Evolutionary conservation across 2,888 invertebrate species (phyloP), one percentile per base, ranked within the genome.

Genomic region (Drosophila anomalata): DNA sequence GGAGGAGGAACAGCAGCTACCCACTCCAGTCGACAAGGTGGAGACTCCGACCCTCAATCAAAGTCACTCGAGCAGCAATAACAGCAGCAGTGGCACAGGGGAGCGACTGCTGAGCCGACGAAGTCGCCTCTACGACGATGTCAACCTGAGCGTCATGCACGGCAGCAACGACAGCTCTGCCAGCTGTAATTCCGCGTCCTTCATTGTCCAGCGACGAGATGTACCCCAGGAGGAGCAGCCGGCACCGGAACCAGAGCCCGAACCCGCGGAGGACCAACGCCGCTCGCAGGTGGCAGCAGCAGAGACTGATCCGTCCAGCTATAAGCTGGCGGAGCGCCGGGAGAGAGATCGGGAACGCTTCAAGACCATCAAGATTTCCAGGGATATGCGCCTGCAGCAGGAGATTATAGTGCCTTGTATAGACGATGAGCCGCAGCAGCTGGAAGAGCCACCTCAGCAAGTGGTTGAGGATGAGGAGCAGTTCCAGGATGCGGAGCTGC

Each of bases 331-430:
- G 6, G 89, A 89, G 56, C 89, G 90, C 51, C 90, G 90, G 14
- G 88, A 87, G 54, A 81, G 90, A 14, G 90, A 92, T 83, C 90
- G 91, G 12, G 91, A 92, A 71, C 91, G 92, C 24, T 92, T 92
- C 61, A 92, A 91, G 79, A 92, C 92, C n/a, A 92, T 91, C 60
- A 89, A 91, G 79, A 90, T 92, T 57, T 88, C 89, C 22, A 90
- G 88, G 53, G 85, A 76, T 31, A 85, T 85, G 82, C 82, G 78
- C 9, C 41, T 72, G 63, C 79, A 73, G 79, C 54, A 57, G 59
- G 86, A 89, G 61, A 81, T 91, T 68, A 85, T 90, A 85, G 91
- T 91, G 81, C 91, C 91, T 88, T 91, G 91, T 79, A 91, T 91
- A 72, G 91, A 91, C 78, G 88, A 89, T 68, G 88, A 89, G 8